Conservation (phyloP, 2,113 vertebrate species). For the Neopipo cinnamomea region DNA sequence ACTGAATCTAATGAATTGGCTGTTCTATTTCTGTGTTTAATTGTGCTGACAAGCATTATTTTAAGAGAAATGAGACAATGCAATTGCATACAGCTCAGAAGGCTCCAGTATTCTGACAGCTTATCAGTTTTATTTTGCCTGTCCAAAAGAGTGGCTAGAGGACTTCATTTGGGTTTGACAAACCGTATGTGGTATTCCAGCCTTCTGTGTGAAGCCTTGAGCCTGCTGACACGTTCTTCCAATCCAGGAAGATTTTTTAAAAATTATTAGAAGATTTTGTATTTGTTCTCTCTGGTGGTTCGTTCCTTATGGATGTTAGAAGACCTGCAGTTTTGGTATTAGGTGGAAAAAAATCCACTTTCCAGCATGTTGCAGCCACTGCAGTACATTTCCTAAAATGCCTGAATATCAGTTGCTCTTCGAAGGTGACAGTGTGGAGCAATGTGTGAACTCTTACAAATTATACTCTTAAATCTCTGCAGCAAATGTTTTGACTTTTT, state of each 20-base stretch:
- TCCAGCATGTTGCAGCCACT: background rate
- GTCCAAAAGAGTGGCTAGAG: background rate
- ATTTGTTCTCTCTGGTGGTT: background rate
- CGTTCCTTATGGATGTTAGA: background rate
- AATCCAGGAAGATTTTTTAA: background rate
- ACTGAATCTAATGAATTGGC: slow-evolving; percentile 13
- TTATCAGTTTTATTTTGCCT: background rate
- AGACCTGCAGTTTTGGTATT: background rate
- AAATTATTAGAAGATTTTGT: background rate
- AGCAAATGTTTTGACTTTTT: background rate
- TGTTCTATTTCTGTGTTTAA: slow-evolving; percentile 19
- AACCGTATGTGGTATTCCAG: background rate
- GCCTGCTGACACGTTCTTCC: background rate
- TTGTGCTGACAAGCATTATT: slow-evolving; percentile 9
- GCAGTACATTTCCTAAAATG: background rate
- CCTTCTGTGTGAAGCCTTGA: background rate
- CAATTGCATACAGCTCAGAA: background rate
- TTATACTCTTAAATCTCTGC: background rate
- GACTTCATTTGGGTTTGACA: background rate
- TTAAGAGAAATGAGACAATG: slow-evolving; percentile 23
- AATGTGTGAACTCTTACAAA: background rate
- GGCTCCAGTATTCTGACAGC: background rate
- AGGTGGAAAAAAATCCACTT: background rate
- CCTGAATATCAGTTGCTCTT: background rate
- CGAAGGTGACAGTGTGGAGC: background rate